Conservation (phyloP, 2,113 vertebrate genomes). For the Catharus fuscescens region DNA sequence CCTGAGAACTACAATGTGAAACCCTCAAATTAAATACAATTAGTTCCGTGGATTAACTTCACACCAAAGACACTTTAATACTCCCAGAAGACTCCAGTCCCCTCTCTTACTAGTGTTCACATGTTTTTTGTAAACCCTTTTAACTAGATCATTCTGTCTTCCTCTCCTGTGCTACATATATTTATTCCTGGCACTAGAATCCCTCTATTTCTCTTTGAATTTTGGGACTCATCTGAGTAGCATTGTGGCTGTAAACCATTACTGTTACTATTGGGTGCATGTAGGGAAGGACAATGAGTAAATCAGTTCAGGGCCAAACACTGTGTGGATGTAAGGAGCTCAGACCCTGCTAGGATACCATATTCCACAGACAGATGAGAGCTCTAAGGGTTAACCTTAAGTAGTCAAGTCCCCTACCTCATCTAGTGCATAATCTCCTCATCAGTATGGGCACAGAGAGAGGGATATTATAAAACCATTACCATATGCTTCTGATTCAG, state of each 20-base stretch:
- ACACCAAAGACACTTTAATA: background rate
- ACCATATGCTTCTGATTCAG: background rate
- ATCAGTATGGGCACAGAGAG: background rate
- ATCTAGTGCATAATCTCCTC: background rate
- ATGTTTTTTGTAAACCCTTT: background rate
- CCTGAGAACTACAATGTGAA: background rate
- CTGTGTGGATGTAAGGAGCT: background rate
- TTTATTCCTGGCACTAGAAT: background rate
- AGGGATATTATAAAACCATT: background rate
- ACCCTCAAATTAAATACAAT: background rate
- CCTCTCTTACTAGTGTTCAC: background rate
- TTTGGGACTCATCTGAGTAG: background rate
- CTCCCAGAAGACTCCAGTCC: background rate
- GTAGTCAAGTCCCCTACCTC: background rate
- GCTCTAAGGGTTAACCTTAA: background rate
- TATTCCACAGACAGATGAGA: background rate
- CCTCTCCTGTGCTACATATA: background rate
- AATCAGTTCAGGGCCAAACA: background rate
- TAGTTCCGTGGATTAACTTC: background rate
- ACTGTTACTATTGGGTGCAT: fast-evolving
- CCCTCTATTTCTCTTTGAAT: background rate
- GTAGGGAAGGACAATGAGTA: background rate
- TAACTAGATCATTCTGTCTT: background rate
- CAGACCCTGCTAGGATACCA: background rate
- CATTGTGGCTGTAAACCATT: background rate